Evolutionary conservation across 2,888 invertebrate genomes (phyloP), one percentile per base, ranked within the genome.

Genomic region (Pelosia muscerda): DNA sequence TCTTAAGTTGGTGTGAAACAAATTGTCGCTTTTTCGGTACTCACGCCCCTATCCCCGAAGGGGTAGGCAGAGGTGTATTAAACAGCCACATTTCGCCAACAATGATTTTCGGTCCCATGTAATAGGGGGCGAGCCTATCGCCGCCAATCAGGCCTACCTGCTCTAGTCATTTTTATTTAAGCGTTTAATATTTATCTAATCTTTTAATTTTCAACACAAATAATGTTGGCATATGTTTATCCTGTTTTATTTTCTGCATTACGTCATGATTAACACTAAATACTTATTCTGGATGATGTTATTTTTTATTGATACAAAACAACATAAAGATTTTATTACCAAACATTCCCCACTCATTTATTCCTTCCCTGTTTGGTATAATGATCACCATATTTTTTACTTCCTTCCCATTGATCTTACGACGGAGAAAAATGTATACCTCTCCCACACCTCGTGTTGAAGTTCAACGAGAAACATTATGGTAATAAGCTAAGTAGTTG

Each of bases 341-440:
- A 68, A 72, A 69, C 53, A 38, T 58, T 66, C 56, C 65, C 68
- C 66, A 70, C 66, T 65, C 62, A 57, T 77, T 78, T 76, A 72
- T 72, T 65, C 71, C 42, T 49, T 56, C 71, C 63, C 49, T 71
- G 62, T 72, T 72, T 66, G 71, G 74, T 79, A 71, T 68, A 74
- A n/a, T 66, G 68, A 68, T 60, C 60, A 65, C 60, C 68, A 76
- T 76, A 64, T 72, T 65, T 26, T 69, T 78, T 71, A 74, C 74
- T 69, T 79, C 57, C 66, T 63, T 58, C 70, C 69, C 71, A 79
- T 74, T 74, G 72, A 74, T 60, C 64, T 66, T 67, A 66, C 57
- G 72, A 76, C 64, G 72, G 68, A 71, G 74, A 76, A 79, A 72
- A 78, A 72, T 78, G 49, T 49, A 19, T n/a, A 67, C 57, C 66